These are phyloP conservation scores for Perizoma flavofasciatum DNA, from an alignment of 2,888 invertebrate species.

Conservation along the genomic window DNA sequence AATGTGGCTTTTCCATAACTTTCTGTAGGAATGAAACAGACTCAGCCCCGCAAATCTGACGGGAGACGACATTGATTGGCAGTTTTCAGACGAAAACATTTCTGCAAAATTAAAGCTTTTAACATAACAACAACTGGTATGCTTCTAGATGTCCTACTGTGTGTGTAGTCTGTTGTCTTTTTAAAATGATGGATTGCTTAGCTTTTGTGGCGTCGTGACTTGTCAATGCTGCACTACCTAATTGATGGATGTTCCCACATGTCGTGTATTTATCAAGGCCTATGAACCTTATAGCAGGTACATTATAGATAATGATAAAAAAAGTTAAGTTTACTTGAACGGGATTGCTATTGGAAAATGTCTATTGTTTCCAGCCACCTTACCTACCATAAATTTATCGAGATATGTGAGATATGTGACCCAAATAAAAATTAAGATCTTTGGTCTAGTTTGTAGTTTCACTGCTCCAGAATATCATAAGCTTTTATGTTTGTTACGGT, in stretches of 20 bases:
- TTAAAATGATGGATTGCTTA: conserved; percentile 31
- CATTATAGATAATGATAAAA: too few species aligned
- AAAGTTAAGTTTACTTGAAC: too few species aligned
- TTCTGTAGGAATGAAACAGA: conserved; percentile 5
- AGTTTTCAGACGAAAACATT: conserved; percentile 14
- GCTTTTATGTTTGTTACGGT: conserved; percentile 15
- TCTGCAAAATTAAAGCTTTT: background rate
- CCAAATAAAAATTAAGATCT: background rate
- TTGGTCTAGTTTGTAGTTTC: conserved; percentile 7
- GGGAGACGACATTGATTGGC: conserved; percentile 13
- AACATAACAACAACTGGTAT: background rate
- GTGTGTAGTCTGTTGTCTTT: conserved; percentile 10
- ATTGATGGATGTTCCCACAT: conserved; percentile 34
- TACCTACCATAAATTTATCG: too few species aligned
- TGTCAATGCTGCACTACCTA: conserved; percentile 28
- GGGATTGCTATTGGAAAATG: too few species aligned
- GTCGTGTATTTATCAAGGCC: conserved; percentile 18
- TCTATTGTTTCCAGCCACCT: too few species aligned
- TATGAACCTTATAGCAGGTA: conserved; percentile 1
- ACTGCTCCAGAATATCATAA: conserved; percentile 5
- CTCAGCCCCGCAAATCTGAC: conserved; percentile 12
- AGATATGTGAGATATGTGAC: too few species aligned
- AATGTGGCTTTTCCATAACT: conserved; percentile 2
- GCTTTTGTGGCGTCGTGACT: conserved; percentile 22
- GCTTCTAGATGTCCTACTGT: background rate